phyloP scores from a whole-genome alignment of 2,113 vertebrate species.

The Campylomormyrus tamandua region DNA sequence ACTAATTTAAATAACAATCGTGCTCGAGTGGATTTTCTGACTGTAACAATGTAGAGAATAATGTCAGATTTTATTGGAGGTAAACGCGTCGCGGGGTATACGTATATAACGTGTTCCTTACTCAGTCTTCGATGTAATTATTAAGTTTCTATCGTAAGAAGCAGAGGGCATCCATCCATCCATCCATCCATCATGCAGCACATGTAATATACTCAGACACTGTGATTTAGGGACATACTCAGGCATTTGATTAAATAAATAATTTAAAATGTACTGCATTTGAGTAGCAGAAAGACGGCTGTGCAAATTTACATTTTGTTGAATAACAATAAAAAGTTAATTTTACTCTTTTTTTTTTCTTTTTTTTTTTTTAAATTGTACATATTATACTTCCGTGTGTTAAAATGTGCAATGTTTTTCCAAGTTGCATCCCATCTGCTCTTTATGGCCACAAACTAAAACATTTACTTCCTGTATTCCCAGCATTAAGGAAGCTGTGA shows the following conservation, averaged over 20 bases:
- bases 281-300: neutral
- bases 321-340: neutral
- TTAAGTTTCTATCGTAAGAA: neutral
- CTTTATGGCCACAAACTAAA: neutral
- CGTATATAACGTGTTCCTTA: neutral
- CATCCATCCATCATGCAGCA: neutral
- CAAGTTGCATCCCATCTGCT: neutral
- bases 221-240: neutral
- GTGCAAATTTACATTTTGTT: neutral
- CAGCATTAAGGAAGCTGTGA: constrained; percentile 86
- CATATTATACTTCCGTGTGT: neutral
- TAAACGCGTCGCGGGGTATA: neutral
- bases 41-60: neutral
- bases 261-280: neutral
- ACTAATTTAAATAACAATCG: neutral
- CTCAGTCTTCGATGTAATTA: neutral
- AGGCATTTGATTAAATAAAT: neutral
- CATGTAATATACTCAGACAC: neutral
- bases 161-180: neutral
- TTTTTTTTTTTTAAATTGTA: neutral
- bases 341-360: neutral
- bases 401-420: neutral
- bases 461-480: constrained; percentile 12
- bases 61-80: neutral
- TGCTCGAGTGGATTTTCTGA: neutral